Evolutionary conservation across 2,113 vertebrate genomes (phyloP).

Genomic region (Oncorhynchus gorbuscha): DNA sequence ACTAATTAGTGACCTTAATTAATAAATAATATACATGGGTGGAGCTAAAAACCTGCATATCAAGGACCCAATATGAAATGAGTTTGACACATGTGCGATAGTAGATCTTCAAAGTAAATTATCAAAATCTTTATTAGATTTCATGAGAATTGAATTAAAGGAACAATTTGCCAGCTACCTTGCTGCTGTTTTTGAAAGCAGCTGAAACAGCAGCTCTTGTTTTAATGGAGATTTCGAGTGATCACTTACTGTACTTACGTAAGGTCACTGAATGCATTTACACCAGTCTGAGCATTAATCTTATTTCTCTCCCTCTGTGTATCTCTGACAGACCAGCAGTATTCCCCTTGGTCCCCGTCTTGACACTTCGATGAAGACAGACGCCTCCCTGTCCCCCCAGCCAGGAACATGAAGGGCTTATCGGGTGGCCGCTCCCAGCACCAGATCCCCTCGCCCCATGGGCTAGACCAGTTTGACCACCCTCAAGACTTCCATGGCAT

Average conservation of each 20-base stretch:
- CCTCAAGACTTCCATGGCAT: conserved; percentile 78
- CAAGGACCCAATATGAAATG: too few species aligned
- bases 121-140: too few species aligned
- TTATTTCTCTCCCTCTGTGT: conserved; percentile 9
- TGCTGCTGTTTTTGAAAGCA: neutral
- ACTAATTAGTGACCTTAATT: too few species aligned
- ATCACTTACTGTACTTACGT: neutral
- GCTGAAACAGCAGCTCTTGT: too few species aligned
- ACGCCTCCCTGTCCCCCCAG: conserved; percentile 82
- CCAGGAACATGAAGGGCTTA: conserved; percentile 98
- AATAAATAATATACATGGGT: too few species aligned
- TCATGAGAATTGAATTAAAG: too few species aligned
- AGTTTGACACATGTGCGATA: too few species aligned
- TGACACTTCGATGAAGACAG: conserved; percentile 92
- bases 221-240: neutral
- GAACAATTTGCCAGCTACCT: neutral
- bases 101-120: too few species aligned
- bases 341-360: conserved; percentile 86
- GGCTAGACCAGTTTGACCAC: conserved; percentile 84
- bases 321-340: conserved; percentile 84
- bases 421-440: conserved; percentile 86
- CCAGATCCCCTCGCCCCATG: conserved; percentile 88
- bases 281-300: neutral
- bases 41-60: too few species aligned
- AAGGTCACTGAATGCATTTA: neutral